These are phyloP conservation scores for Octomys mimax DNA, from an alignment of 2,797 vertebrate species.

Conservation along the genomic window DNA sequence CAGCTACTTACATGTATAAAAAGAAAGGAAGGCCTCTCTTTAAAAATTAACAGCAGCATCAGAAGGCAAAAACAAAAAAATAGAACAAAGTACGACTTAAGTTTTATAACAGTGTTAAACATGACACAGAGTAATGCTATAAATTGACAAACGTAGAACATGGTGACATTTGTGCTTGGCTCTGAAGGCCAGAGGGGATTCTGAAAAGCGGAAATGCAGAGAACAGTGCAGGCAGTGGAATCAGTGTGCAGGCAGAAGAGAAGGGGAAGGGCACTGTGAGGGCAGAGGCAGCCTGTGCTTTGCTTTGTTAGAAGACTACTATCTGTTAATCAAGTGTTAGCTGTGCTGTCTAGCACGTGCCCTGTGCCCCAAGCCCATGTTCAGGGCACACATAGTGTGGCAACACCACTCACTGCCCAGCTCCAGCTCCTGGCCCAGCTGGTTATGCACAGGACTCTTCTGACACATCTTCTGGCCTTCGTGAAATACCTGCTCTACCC, in stretches of 20 bases:
- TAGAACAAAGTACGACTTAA: background rate
- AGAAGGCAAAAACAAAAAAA: background rate
- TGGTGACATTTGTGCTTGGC: background rate
- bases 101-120: background rate
- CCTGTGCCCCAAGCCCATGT: accelerated
- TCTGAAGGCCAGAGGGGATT: background rate
- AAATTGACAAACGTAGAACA: background rate
- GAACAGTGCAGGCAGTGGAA: background rate
- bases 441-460: accelerated
- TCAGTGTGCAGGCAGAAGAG: background rate
- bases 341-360: background rate
- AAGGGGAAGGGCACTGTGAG: background rate
- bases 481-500: too few species aligned
- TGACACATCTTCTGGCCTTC: background rate
- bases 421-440: too few species aligned
- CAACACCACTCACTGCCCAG: too few species aligned
- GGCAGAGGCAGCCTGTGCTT: background rate
- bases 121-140: background rate
- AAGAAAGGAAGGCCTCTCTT: background rate
- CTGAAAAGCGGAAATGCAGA: background rate
- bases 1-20: background rate
- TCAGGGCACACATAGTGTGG: accelerated
- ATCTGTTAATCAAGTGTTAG: background rate
- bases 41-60: background rate
- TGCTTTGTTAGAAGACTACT: background rate